Conservation (phyloP, 2,888 invertebrate genomes). For the Capitulum mitella region DNA sequence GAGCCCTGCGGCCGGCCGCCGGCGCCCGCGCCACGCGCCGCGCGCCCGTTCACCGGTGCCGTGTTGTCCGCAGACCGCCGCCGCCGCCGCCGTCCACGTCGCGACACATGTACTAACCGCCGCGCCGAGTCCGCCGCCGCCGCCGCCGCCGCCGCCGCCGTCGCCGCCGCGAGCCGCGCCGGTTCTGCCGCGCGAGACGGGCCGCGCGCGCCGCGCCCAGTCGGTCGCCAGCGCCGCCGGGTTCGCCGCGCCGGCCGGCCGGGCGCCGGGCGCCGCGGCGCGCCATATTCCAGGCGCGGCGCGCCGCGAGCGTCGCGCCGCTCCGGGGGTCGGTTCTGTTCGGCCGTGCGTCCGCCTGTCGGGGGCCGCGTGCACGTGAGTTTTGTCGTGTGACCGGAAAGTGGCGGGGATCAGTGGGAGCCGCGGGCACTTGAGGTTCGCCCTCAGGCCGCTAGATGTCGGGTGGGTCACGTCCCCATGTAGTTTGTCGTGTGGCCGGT, state of each 20-base stretch:
- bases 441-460: background rate
- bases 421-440: background rate
- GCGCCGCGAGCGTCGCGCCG: too few relatives aligned
- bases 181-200: background rate
- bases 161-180: background rate
- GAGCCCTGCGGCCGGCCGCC: background rate
- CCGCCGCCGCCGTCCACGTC: slow-evolving; percentile 13
- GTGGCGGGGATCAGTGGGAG: too few relatives aligned
- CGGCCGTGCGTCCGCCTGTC: background rate
- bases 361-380: background rate
- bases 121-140: background rate
- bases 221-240: background rate
- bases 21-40: background rate
- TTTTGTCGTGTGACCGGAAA: background rate
- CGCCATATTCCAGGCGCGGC: too few relatives aligned
- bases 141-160: background rate
- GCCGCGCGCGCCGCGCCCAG: background rate
- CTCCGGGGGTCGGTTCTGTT: background rate
- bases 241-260: background rate
- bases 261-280: background rate
- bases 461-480: too few relatives aligned
- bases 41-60: background rate
- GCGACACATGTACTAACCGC: slow-evolving; percentile 16
- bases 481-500: background rate
- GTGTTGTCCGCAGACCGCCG: background rate